Evolutionary conservation across 2,888 invertebrate genomes (phyloP).

Genomic region (Deroplatys truncata): DNA sequence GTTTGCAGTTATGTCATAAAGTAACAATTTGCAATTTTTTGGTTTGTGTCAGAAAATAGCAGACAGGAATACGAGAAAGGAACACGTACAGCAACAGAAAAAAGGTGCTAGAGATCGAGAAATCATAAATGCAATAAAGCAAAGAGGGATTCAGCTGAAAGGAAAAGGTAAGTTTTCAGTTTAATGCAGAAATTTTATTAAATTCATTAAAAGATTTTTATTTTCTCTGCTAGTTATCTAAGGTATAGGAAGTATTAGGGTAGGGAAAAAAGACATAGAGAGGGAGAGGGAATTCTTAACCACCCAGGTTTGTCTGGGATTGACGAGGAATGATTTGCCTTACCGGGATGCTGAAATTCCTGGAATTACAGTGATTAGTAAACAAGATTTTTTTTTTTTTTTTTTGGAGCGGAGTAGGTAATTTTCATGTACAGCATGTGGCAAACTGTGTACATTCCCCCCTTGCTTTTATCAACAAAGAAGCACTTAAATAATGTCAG

Average conservation of each 20-base stretch:
- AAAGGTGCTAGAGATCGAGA: conserved; percentile 45
- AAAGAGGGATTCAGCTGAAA: conserved; percentile 43
- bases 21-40: too few species aligned
- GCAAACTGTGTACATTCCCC: not conserved
- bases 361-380: not conserved
- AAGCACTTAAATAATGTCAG: not conserved
- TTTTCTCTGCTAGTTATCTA: too few species aligned
- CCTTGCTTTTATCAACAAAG: not conserved
- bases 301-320: not conserved
- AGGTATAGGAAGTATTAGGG: too few species aligned
- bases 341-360: not conserved
- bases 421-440: not conserved
- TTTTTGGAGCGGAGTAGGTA: not conserved
- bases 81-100: conserved; percentile 35
- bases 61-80: conserved; percentile 27
- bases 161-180: conserved; percentile 22
- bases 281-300: not conserved
- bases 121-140: conserved; percentile 46
- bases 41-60: conserved; percentile 23
- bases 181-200: not conserved
- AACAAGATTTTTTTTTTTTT: not conserved
- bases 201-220: not conserved
- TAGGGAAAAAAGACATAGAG: too few species aligned
- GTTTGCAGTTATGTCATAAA: too few species aligned
- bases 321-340: not conserved